Percentiles rank a stretch among this genome's conserved stretches.
phyloP scores from a whole-genome alignment of 2,797 vertebrate species.

The Myioborus miniatus region DNA sequence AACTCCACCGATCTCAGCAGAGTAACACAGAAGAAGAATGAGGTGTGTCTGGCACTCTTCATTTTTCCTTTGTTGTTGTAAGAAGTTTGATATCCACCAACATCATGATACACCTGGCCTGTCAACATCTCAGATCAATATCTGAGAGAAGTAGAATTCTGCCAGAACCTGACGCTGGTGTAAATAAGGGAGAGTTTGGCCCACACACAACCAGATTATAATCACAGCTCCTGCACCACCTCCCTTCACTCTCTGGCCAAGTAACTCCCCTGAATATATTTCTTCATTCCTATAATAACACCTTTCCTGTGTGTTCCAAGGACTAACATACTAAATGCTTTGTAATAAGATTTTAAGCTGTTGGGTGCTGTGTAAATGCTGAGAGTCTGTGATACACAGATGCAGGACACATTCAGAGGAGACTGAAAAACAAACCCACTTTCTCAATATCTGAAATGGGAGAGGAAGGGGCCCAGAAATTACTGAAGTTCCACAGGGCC shows the following conservation, averaged over 20 bases:
- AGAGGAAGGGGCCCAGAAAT: not conserved
- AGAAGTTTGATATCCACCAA: not conserved
- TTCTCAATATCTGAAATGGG: not conserved
- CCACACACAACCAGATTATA: not conserved
- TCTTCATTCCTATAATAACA: slow-evolving; percentile 32
- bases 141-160: slow-evolving; percentile 1
- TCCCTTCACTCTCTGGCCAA: not conserved
- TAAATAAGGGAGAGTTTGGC: slow-evolving; percentile 30
- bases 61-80: not conserved
- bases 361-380: not conserved
- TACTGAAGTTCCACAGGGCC: not conserved
- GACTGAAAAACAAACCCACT: not conserved
- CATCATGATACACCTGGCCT: not conserved
- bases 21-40: not conserved
- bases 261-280: slow-evolving; percentile 4
- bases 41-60: slow-evolving; percentile 9
- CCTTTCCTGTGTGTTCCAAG: not conserved
- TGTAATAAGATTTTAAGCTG: slow-evolving; percentile 8
- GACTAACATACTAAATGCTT: not conserved
- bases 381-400: not conserved
- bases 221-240: slow-evolving; percentile 8
- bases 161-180: not conserved
- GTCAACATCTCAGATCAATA: slow-evolving; percentile 7
- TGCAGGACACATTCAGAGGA: not conserved
- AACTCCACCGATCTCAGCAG: not conserved